phyloP scores from a whole-genome alignment of 2,888 invertebrate species.

The Asteroscopus sphinx region DNA sequence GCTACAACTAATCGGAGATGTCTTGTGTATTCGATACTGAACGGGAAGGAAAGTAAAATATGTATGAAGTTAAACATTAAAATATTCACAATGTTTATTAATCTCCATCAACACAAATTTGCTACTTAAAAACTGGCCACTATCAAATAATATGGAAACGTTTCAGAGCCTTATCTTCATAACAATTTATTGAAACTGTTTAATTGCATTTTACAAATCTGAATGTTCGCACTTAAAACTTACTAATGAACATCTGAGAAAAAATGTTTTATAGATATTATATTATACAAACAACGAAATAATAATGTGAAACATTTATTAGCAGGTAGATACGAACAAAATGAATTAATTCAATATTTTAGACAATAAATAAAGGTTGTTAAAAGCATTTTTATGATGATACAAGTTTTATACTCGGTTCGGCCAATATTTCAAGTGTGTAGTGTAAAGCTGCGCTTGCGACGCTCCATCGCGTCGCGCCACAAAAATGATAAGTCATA shows the following conservation, averaged over 20 bases:
- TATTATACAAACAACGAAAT: constrained; percentile 51
- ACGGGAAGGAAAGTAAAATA: too few species aligned
- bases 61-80: too few species aligned
- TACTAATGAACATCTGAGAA: constrained; percentile 43
- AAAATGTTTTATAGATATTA: constrained; percentile 31
- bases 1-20: neutral
- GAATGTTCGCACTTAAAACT: constrained; percentile 46
- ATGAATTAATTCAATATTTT: constrained; percentile 80
- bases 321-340: constrained; percentile 63
- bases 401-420: constrained; percentile 82
- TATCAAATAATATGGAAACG: constrained; percentile 30
- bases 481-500: constrained; percentile 90
- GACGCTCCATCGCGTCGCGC: constrained; percentile 76
- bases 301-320: constrained; percentile 61
- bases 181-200: constrained; percentile 43
- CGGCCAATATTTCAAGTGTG: constrained; percentile 80
- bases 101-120: constrained; percentile 36
- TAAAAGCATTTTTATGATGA: constrained; percentile 84
- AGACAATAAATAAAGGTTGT: constrained; percentile 81
- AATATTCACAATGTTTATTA: constrained; percentile 14
- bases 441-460: constrained; percentile 73
- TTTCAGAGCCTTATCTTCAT: constrained; percentile 35
- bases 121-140: constrained; percentile 36
- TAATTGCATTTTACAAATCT: constrained; percentile 45
- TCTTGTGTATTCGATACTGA: too few species aligned